Evolutionary conservation across 2,113 vertebrate genomes (phyloP).

Genomic region (Danio rerio): DNA sequence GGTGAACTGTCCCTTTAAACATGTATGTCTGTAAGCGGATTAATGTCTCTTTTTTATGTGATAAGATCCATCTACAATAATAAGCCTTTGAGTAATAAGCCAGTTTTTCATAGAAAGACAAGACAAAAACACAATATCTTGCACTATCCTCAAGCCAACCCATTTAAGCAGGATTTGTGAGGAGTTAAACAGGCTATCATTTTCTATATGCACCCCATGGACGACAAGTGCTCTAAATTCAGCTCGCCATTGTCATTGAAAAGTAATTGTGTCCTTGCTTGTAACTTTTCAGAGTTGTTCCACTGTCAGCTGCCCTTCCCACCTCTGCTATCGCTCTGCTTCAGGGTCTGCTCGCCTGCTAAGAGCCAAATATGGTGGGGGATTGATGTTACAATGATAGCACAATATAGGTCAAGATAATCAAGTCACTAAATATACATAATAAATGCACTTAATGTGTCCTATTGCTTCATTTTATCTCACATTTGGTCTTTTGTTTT

Average conservation of each 20-base stretch:
- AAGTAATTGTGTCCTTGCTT: constrained; percentile 6
- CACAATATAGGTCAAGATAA: background rate
- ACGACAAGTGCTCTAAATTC: background rate
- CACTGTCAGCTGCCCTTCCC: background rate
- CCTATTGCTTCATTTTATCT: background rate
- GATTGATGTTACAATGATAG: background rate
- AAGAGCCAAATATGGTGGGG: background rate
- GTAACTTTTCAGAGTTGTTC: background rate
- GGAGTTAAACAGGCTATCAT: too few relatives aligned
- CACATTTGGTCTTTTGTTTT: background rate
- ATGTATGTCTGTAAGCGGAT: too few relatives aligned
- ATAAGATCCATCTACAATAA: too few relatives aligned
- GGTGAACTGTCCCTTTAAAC: too few relatives aligned
- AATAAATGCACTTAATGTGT: background rate
- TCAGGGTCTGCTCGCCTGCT: background rate
- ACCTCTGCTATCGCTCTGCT: background rate
- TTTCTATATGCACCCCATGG: background rate
- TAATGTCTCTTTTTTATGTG: too few relatives aligned
- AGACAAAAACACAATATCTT: too few relatives aligned
- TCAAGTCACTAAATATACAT: background rate
- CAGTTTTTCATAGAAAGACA: too few relatives aligned
- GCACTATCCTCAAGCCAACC: background rate
- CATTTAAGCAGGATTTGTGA: background rate
- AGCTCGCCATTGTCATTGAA: background rate
- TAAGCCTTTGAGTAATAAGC: too few relatives aligned